Conservation (phyloP, 2,888 invertebrate genomes). For the Diploptera punctata region DNA sequence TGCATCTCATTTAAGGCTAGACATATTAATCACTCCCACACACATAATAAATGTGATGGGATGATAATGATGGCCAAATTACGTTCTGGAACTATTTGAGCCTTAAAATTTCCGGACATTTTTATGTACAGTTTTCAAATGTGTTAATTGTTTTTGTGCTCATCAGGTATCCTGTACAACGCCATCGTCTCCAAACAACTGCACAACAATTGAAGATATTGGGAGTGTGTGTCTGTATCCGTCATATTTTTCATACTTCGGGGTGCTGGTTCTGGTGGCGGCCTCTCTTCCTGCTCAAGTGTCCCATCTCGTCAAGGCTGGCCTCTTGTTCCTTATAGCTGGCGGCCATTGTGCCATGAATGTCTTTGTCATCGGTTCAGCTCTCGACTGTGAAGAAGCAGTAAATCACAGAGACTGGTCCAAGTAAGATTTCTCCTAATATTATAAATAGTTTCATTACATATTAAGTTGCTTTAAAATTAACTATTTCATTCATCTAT, state of each 20-base stretch:
- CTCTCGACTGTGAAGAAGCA: conserved; percentile 64
- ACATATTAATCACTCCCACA: no score
- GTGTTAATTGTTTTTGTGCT: no score
- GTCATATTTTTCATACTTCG: conserved; percentile 75
- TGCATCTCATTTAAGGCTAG: no score
- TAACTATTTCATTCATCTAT: neutral
- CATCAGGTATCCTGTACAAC: conserved; percentile 45
- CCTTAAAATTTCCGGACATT: neutral
- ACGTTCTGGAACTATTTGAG: no score
- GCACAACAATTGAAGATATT: conserved; percentile 48
- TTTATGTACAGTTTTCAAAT: neutral
- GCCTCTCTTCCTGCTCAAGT: conserved; percentile 75
- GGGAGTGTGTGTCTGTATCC: conserved; percentile 67
- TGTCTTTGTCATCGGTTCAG: conserved; percentile 60
- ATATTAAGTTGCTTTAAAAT: no score
- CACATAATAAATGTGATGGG: no score
- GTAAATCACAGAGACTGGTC: conserved; percentile 52
- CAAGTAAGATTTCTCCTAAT: conserved; percentile 50
- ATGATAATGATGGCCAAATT: no score
- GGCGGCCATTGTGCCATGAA: conserved; percentile 66
- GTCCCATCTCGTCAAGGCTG: conserved; percentile 71
- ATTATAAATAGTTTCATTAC: no score
- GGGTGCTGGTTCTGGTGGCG: conserved; percentile 71
- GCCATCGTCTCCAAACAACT: conserved; percentile 48
- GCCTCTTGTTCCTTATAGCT: conserved; percentile 67